Conservation (phyloP, 2,888 invertebrate species). For the Lithophane socia region DNA sequence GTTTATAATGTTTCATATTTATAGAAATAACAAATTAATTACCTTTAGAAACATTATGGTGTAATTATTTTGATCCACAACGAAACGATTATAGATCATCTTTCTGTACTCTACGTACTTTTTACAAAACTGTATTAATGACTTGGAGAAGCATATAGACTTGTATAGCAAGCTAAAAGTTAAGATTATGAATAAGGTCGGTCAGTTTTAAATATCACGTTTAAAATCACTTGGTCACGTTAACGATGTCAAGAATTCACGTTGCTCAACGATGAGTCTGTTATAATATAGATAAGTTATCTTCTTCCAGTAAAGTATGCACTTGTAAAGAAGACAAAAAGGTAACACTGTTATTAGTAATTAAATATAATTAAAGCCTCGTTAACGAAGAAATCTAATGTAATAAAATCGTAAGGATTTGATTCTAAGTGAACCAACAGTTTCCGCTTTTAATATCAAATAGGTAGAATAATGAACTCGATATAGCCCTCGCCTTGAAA, state of each 20-base stretch:
- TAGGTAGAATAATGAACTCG: conserved; percentile 13
- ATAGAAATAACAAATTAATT: neutral
- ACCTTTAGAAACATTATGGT: neutral
- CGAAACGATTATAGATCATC: conserved; percentile 28
- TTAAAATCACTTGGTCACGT: conserved; percentile 30
- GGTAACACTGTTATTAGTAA: neutral
- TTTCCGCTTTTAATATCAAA: conserved; percentile 16
- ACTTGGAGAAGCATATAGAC: neutral
- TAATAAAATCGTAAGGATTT: neutral
- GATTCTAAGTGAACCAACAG: neutral
- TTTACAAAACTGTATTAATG: conserved; percentile 38
- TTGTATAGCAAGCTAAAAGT: conserved; percentile 12
- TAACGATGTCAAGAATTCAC: conserved; percentile 45
- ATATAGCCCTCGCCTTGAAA: conserved; percentile 27
- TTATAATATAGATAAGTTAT: conserved; percentile 49
- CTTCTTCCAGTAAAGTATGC: conserved; percentile 35
- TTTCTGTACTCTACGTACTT: conserved; percentile 39
- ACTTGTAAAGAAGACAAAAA: conserved; percentile 25
- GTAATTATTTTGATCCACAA: conserved; percentile 16
- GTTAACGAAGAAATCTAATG: neutral
- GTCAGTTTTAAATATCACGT: conserved; percentile 34
- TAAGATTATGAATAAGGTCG: conserved; percentile 43
- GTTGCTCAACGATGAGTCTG: conserved; percentile 40
- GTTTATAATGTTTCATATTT: neutral
- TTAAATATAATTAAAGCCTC: neutral